Evolutionary conservation across 2,113 vertebrate genomes (phyloP).

Genomic region (Chroicocephalus ridibundus): DNA sequence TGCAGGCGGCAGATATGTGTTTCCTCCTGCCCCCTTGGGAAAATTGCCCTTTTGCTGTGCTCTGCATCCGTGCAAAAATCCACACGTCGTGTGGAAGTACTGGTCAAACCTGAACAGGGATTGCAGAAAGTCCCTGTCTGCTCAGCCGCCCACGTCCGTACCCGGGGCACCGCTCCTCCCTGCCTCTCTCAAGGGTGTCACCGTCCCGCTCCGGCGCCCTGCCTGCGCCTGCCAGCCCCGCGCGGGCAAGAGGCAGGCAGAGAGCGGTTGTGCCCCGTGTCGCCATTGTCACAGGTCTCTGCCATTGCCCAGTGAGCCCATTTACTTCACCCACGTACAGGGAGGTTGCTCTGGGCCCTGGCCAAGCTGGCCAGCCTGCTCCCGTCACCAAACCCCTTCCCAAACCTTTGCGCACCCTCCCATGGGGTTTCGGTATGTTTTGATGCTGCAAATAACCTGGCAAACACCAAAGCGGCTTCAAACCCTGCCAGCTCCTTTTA

Average conservation of each 20-base stretch:
- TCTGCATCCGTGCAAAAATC: not conserved
- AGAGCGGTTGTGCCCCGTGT: not conserved
- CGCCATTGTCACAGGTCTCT: not conserved
- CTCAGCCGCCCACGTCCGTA: accelerated
- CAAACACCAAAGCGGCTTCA: not conserved
- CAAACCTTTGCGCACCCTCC: not conserved
- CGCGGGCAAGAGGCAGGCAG: not conserved
- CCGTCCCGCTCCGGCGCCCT: accelerated
- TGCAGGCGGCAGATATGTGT: not conserved
- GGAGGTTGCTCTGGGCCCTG: not conserved
- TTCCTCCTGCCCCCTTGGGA: not conserved
- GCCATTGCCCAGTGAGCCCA: not conserved
- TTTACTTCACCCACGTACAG: not conserved
- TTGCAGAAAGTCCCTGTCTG: not conserved
- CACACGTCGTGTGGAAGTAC: not conserved
- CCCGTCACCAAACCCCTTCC: accelerated
- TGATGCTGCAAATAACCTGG: not conserved
- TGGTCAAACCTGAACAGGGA: not conserved
- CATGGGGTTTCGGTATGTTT: not conserved
- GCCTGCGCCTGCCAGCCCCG: not conserved
- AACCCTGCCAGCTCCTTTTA: not conserved
- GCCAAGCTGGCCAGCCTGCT: not conserved
- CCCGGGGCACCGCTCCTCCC: not conserved
- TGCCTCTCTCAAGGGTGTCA: not conserved
- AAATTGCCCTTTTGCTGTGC: not conserved